Evolutionary conservation across 2,113 vertebrate species (phyloP).

Genomic region (Blennius ocellaris): DNA sequence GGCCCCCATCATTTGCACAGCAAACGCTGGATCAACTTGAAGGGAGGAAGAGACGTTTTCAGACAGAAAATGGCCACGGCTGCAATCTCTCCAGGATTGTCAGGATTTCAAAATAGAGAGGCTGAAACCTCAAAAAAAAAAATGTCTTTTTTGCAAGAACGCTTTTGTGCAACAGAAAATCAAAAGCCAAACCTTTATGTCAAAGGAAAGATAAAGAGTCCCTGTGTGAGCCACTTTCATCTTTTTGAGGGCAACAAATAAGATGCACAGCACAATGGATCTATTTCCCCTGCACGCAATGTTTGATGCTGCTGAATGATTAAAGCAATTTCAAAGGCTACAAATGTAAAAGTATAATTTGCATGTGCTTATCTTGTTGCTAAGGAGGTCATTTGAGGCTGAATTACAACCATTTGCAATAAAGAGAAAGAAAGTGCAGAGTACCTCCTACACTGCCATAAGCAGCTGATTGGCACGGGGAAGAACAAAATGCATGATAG

Average conservation of each 20-base stretch:
- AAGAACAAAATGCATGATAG: neutral
- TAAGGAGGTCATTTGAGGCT: constrained; percentile 5
- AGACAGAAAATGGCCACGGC: neutral
- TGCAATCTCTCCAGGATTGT: neutral
- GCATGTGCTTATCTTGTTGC: constrained; percentile 7
- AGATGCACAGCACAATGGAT: constrained; percentile 18
- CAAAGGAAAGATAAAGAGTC: constrained; percentile 36
- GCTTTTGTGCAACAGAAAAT: constrained; percentile 21
- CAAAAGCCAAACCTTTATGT: constrained; percentile 21
- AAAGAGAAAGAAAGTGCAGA: neutral
- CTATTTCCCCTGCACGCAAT: constrained; percentile 17
- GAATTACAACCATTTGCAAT: neutral
- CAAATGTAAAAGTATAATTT: constrained; percentile 25
- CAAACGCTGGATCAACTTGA: neutral
- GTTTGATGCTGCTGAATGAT: constrained; percentile 20
- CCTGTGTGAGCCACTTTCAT: constrained; percentile 27
- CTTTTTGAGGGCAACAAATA: constrained; percentile 17
- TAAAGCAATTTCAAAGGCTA: constrained; percentile 23
- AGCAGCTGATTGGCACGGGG: constrained; percentile 21
- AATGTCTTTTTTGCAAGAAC: constrained; percentile 12
- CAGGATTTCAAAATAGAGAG: constrained; percentile 2
- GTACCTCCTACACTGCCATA: neutral
- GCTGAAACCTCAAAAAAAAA: constrained; percentile 13
- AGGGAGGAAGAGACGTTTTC: neutral
- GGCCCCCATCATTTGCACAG: too few relatives aligned